A percentile compares a stretch with the other conserved stretches of the same genome.
Conservation (phyloP, 2,797 vertebrate genomes). For the Heliangelus exortis region DNA sequence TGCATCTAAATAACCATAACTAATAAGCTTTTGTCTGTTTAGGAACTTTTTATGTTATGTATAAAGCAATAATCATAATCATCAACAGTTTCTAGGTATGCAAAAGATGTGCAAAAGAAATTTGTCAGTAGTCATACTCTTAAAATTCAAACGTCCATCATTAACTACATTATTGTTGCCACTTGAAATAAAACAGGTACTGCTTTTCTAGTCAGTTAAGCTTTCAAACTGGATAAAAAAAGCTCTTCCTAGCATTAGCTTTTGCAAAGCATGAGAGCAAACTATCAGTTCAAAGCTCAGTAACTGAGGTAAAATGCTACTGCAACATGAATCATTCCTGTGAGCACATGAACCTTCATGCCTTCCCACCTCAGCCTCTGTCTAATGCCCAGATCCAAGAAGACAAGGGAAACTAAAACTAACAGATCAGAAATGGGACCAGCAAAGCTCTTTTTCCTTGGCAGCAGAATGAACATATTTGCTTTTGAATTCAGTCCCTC, state of each 20-base stretch:
- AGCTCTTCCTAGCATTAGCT: conserved; percentile 40
- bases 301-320: conserved; percentile 41
- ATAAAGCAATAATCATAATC: conserved; percentile 3
- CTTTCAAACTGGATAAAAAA: conserved; percentile 42
- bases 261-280: conserved; percentile 59
- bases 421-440: not conserved
- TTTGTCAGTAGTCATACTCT: not conserved
- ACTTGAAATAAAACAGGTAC: conserved; percentile 20
- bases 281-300: conserved; percentile 63
- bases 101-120: not conserved
- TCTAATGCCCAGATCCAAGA: not conserved
- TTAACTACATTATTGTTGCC: not conserved
- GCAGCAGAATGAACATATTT: not conserved
- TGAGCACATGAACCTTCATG: not conserved
- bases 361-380: not conserved
- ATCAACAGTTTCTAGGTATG: not conserved
- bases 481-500: not conserved
- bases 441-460: not conserved
- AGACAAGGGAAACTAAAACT: not conserved
- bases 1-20: not conserved
- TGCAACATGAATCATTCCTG: not conserved
- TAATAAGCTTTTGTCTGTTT: not conserved
- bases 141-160: conserved; percentile 30
- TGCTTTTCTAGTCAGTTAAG: conserved; percentile 47
- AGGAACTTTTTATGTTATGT: not conserved